Evolutionary conservation across 1,140 invertebrate species (phyloP), one percentile per base, ranked within the genome.

Genomic region (Brachystomella parvula): DNA sequence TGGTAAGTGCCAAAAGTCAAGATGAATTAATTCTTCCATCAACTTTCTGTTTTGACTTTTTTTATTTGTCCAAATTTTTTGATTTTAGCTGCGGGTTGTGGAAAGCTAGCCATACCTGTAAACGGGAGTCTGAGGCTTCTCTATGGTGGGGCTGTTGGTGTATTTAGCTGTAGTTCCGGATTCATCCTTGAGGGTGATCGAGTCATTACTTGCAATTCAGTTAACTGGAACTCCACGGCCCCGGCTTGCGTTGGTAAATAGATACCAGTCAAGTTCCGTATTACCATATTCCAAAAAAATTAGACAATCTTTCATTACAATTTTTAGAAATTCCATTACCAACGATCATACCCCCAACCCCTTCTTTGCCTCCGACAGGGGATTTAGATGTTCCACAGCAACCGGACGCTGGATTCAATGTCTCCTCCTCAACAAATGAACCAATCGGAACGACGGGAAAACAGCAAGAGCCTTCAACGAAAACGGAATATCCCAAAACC

Each of bases 201-300:
- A 21, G 12, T 68, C 28, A 15, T 71, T 15, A 59, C 17, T 33
- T 71, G 69, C 61, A 60, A 71, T 53, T 65, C 65, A n/a, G 17
- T 9, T 1, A 1, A 3, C 15, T 71, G 69, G 69, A 71, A 71
- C 35, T 65, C 63, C 9, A 65, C 69, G 3, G 69, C 67, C 21
- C 69, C 69, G 29, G 59, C n/a, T 12, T 71, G 69, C 39, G 19
- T 61, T 24, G 62, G 66, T 68, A 26, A 66, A 3, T 30, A 28
- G 3, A 12, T 59, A 12, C 30, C 3, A 31, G 15, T 59, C 15
- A 17, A 9, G 12, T 24, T 53, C 24, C 24, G 49, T 53, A 6
- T 53, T 12, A 44, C 39, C 39, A 44, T 9, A 9, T 12, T n/a
- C n/a, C n/a, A n/a, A 44, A 44, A 9, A 9, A 9, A 44, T 12